phyloP scores from a whole-genome alignment of 2,888 invertebrate genomes.

The Philereme vetulata region DNA sequence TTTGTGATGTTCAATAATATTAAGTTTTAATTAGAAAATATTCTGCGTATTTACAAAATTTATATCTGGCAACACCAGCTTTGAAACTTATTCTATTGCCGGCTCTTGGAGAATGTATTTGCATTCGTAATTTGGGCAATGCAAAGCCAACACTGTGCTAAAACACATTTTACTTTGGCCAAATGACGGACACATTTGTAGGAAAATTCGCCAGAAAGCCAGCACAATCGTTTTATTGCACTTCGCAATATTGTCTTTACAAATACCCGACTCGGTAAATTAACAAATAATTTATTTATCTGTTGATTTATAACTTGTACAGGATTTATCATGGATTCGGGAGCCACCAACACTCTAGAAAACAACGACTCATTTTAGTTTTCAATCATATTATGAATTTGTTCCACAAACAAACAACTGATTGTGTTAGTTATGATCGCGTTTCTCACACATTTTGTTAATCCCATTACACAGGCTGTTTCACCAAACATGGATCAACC shows the following conservation, averaged over 20 bases:
- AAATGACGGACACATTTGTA: background rate
- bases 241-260: slow-evolving; percentile 63
- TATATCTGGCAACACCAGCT: slow-evolving; percentile 46
- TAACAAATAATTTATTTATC: background rate
- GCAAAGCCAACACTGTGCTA: background rate
- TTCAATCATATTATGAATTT: background rate
- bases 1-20: slow-evolving; percentile 21
- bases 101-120: background rate
- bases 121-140: background rate
- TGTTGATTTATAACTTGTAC: slow-evolving; percentile 7
- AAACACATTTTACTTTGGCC: background rate
- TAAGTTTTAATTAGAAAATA: slow-evolving; percentile 22
- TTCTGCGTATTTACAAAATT: slow-evolving; percentile 42
- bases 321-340: slow-evolving; percentile 11
- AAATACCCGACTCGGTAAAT: slow-evolving; percentile 26
- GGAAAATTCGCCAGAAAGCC: background rate
- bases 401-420: slow-evolving; percentile 4
- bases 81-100: slow-evolving; percentile 43
- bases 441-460: slow-evolving; percentile 12
- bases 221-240: slow-evolving; percentile 64
- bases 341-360: slow-evolving; percentile 23
- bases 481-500: slow-evolving; percentile 5
- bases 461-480: slow-evolving; percentile 1
- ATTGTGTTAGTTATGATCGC: slow-evolving; percentile 12
- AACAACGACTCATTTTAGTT: slow-evolving; percentile 13